Base-by-base conservation (phyloP, 2,888 invertebrate genomes). In the Drosophila cracens region DNA sequence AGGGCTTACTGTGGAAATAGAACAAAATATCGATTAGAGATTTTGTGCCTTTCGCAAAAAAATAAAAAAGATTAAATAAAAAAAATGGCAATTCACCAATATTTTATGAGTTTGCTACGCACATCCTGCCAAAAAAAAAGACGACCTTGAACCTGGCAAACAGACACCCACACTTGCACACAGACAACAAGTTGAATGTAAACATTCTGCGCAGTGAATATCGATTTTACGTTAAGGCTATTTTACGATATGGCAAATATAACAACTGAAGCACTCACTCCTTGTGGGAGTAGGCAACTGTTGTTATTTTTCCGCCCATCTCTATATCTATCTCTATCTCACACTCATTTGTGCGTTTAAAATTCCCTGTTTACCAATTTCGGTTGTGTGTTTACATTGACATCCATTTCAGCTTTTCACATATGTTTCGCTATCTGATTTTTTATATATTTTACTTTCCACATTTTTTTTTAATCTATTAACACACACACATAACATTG, bases 371-470 rank as follows among this genome's bases (percentile, higher is more conserved):
- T 66, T 67, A 56, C 48, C 10, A 6, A 57, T 40, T 64, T 49
- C 63, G 4, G 16, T 8, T 16, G 36, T 59, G 60, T 78, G 72
- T 72, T 78, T 78, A 78, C 51, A 46, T 59, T 68, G 49, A 48
- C 49, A 72, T 72, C 53, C 31, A 68, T 65, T 81, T 38, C 34
- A 53, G 48, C 53, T 25, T 77, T 64, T 58, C 68, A 29, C 64
- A 29, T 60, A 72, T 69, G 61, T 70, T 70, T 65, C 21, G 59
- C 29, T 43, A 68, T 48, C 49, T 34, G 7, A n/a, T 33, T 64
- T 46, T 57, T 11, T 48, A 63, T 21, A 1, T 40, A 36, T 40
- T 53, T 54, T 31, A 34, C 25, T 21, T 29, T 59, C 29, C 25
- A 11, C 13, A 58, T 56, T 62, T 54, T 48, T 61, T 51, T 53